Base-by-base conservation (phyloP, 2,113 vertebrate genomes). In the Balaeniceps rex region DNA sequence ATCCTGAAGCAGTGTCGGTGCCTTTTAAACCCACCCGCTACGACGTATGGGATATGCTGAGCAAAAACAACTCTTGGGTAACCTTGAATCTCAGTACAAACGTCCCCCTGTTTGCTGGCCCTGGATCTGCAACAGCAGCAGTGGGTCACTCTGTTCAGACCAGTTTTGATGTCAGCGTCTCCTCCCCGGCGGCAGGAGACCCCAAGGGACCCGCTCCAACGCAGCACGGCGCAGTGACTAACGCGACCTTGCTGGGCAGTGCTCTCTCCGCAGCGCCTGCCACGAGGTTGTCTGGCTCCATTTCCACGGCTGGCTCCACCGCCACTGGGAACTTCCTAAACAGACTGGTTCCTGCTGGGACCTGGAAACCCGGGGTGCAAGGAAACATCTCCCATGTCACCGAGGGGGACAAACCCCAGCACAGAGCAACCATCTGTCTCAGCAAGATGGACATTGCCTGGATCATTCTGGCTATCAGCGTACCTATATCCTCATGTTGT, bases 401-500 rank as follows among this genome's bases (percentile, higher is more conserved):
- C 1, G 97, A 98, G 68, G 97, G 97, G 18, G 98, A 98, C 93
- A 96, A 99, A n/a, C 98, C 99, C 8, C 97, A 98, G 42, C 98
- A 99, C 88, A 98, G 98, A 93, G 96, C 98, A 93, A 98, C 98
- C 93, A 99, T 99, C 98, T 99, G 99, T 93, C 97, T 99, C 92
- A 99, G 98, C 98, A 99, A 98, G 98, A 98, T 99, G 99, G 99
- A 99, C 96, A 98, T 99, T 64, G 98, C 98, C 95, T 99, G 99
- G 99, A 99, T 99, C 88, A 98, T 99, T 95, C 95, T 99, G 95
- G 99, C 99, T 81, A 99, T 99, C 98, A 99, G 99, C 6, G 99
- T 99, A 91, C 99, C 99, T 65, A 99, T 99, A 97, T 99, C 99
- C 60, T 99, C 99, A 10, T 99, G 99, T 97, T 99, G 99, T 99